Conservation (phyloP, 2,888 invertebrate genomes). For the Synanthedon formicaeformis region DNA sequence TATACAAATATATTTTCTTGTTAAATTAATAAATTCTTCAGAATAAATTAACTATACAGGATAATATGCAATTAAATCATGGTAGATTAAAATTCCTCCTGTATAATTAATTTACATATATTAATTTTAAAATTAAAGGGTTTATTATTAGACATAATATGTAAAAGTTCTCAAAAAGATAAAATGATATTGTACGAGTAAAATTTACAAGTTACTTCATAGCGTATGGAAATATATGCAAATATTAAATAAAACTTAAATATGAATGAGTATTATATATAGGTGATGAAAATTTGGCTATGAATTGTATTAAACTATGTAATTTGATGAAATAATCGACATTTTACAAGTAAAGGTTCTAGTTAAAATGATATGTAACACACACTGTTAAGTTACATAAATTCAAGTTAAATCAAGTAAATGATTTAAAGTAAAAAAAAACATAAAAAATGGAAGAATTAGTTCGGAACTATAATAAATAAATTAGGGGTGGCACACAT, state of each 20-base stretch:
- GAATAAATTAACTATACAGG: too few species aligned
- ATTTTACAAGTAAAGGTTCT: slow-evolving; percentile 12
- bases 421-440: not conserved
- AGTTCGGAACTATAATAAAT: not conserved
- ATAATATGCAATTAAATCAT: too few species aligned
- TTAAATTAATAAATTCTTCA: not conserved
- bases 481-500: too few species aligned
- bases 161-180: not conserved
- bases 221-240: too few species aligned
- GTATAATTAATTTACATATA: too few species aligned
- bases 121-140: too few species aligned
- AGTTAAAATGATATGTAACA: slow-evolving; percentile 53
- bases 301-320: too few species aligned
- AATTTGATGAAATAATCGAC: not conserved
- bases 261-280: too few species aligned
- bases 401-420: not conserved
- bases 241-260: too few species aligned
- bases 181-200: not conserved
- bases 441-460: not conserved
- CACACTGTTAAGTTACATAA: not conserved
- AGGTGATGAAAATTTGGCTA: too few species aligned
- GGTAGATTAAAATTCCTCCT: too few species aligned
- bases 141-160: not conserved
- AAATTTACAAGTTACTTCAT: too few species aligned
- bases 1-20: not conserved